Evolutionary conservation across 2,797 vertebrate species (phyloP).

Genomic region (Onychomys leucogaster): DNA sequence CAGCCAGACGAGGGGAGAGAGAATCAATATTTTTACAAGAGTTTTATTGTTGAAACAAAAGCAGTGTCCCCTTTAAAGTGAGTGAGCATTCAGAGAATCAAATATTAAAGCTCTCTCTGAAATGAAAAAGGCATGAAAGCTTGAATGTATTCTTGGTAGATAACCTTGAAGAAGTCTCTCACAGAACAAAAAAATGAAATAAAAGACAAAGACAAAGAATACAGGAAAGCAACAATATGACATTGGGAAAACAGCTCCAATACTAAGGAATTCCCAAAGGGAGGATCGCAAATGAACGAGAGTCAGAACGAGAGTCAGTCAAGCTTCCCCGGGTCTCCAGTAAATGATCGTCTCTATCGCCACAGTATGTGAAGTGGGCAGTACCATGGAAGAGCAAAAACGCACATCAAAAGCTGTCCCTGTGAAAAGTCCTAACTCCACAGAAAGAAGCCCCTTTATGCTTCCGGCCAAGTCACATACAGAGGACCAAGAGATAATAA

Average conservation of each 20-base stretch:
- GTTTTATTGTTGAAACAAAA: slow-evolving; percentile 35
- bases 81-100: neutral
- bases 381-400: neutral
- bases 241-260: neutral
- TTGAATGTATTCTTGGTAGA: neutral
- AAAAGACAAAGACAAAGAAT: neutral
- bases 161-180: slow-evolving; percentile 22
- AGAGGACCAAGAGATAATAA: neutral
- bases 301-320: neutral
- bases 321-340: neutral
- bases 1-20: neutral
- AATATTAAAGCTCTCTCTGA: neutral
- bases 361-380: neutral
- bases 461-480: neutral
- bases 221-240: neutral
- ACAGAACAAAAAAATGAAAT: neutral
- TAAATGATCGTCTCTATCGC: neutral
- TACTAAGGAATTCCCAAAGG: neutral
- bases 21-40: neutral
- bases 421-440: neutral
- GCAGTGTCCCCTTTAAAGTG: neutral
- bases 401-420: neutral
- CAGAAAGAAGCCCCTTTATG: neutral
- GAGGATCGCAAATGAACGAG: neutral
- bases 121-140: neutral